phyloP scores from a whole-genome alignment of 53 echinoderm and acorn worm species.

The Arbacia lixula region DNA sequence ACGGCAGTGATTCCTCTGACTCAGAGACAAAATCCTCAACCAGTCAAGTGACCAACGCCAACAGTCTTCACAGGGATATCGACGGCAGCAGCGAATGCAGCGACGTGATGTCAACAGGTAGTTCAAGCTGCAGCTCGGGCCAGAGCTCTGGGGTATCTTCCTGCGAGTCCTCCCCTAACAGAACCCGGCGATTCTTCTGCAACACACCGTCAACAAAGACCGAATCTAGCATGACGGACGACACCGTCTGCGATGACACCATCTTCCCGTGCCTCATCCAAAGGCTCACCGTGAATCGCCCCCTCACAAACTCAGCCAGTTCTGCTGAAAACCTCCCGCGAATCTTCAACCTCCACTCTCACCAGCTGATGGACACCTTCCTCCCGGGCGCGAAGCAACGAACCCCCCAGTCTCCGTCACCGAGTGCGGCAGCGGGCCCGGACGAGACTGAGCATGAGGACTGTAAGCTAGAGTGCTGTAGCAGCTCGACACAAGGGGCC shows the following conservation, averaged over 20 bases:
- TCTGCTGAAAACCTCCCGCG: slow-evolving; percentile 43
- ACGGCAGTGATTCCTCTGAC: slow-evolving; percentile 43
- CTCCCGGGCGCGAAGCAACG: slow-evolving; percentile 21
- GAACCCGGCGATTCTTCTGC: background rate
- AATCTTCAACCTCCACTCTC: slow-evolving; percentile 25
- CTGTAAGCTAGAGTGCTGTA: slow-evolving; percentile 60
- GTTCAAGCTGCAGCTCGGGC: background rate
- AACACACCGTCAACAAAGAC: background rate
- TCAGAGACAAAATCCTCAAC: background rate
- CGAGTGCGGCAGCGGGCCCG: background rate
- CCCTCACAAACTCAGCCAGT: slow-evolving; percentile 2
- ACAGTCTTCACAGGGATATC: background rate
- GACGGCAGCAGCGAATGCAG: slow-evolving; percentile 21
- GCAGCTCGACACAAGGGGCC: background rate
- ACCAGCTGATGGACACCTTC: slow-evolving; percentile 54
- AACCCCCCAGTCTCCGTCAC: background rate
- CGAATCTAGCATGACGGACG: background rate
- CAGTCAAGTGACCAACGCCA: background rate
- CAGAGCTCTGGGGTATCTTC: background rate
- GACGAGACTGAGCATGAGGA: background rate
- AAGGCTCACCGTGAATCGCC: background rate
- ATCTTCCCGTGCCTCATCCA: background rate
- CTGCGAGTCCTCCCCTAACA: slow-evolving; percentile 15
- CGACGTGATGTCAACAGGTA: slow-evolving; percentile 2
- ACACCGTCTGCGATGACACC: background rate